Evolutionary conservation across 2,888 invertebrate species (phyloP), one percentile per base, ranked within the genome.

Genomic region (Phasia obesa): DNA sequence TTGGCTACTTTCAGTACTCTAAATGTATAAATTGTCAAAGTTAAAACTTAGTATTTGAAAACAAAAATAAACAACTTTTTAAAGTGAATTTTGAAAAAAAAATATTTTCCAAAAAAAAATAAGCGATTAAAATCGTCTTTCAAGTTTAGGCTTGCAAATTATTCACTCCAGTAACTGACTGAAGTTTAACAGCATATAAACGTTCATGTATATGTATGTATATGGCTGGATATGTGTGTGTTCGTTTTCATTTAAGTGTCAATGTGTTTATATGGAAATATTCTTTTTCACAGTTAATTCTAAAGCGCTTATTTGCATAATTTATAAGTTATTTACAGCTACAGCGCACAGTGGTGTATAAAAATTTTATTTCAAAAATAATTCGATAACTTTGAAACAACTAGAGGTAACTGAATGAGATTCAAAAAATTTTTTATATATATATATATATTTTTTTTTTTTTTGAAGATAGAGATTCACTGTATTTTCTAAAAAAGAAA

Each of bases 241-340:
- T 17, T 13, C 17, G 1, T 15, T 21, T n/a, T n/a, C 2, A 11
- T 67, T 23, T n/a, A 67, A 55, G 6, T 44, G 23, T 55, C n/a
- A 17, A 17, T 42, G 7, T 60, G 17, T 44, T 62, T 13, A 31
- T 59, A 1, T 11, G 13, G 7, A 25, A 67, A 60, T 35, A 11
- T 49, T 69, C 71, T 62, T 69, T 25, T 77, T 23, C 21, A 44
- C 42, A 69, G 77, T 77, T 77, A 77, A 81, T 77, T 77, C 69
- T 62, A 77, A 81, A 73, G 81, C 62, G 77, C 73, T 81, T 35
- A 67, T 73, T 77, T 77, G 77, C 81, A 77, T 81, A 81, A 81
- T 81, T 81, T 77, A 81, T 81, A 81, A 81, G 67, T 57, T 81
- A 67, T 81, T 77, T 81, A 69, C 77, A 81, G 38, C 62, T n/a